Evolutionary conservation across 1,140 invertebrate genomes (phyloP).

Genomic region (Heterodera carotae): DNA sequence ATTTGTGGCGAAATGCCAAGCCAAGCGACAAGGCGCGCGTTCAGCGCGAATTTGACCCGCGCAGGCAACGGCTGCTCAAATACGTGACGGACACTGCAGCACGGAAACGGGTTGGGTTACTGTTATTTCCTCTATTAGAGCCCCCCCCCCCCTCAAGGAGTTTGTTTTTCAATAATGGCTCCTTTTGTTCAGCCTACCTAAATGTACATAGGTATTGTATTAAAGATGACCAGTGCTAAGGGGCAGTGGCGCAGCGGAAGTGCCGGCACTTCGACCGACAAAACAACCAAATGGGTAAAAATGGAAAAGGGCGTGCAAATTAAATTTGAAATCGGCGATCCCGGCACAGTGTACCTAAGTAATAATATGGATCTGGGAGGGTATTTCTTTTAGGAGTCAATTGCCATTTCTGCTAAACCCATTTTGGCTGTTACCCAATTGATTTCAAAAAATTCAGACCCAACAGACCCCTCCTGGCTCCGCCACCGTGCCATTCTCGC

Average conservation of each 20-base stretch:
- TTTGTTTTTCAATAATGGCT: too few species aligned
- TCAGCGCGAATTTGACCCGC: constrained; percentile 63
- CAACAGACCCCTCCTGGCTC: not conserved
- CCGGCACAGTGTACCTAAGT: too few species aligned
- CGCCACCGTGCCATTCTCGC: not conserved
- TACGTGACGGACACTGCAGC: constrained; percentile 59
- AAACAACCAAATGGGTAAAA: constrained; percentile 17
- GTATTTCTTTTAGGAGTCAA: too few species aligned
- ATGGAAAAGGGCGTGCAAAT: not conserved
- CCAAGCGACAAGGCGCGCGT: constrained; percentile 60
- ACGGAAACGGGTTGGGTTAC: constrained; percentile 50
- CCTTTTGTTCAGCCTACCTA: not conserved
- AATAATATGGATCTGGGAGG: too few species aligned
- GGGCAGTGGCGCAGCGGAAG: constrained; percentile 22
- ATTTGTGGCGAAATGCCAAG: constrained; percentile 49
- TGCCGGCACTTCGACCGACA: constrained; percentile 25
- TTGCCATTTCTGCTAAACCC: not conserved
- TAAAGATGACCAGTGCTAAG: constrained; percentile 29
- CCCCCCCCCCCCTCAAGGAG: too few species aligned
- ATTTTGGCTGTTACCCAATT: not conserved
- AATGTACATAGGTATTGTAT: not conserved
- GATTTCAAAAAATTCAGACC: not conserved
- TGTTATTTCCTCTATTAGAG: too few species aligned
- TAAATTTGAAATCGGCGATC: too few species aligned
- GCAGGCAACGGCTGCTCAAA: constrained; percentile 57